These are phyloP conservation scores for Astropecten irregularis DNA, from an alignment of 53 echinoderm and acorn worm species.

Conservation along the genomic window DNA sequence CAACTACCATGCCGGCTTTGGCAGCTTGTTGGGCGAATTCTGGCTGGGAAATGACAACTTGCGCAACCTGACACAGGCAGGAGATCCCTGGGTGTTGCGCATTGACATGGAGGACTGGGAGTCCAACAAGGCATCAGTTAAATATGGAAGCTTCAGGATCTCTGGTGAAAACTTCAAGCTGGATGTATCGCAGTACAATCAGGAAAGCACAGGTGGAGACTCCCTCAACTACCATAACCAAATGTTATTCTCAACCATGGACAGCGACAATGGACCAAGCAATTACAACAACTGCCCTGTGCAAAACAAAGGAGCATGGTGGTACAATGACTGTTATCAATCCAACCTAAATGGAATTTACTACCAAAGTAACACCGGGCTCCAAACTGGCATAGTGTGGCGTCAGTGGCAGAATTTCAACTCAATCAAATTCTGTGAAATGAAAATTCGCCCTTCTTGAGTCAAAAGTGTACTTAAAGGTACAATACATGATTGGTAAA, in stretches of 20 bases:
- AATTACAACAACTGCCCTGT: background rate
- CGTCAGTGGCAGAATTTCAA: too few relatives aligned
- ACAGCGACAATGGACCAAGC: constrained; percentile 14
- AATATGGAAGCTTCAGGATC: background rate
- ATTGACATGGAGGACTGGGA: background rate
- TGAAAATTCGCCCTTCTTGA: too few relatives aligned
- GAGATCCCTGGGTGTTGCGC: background rate
- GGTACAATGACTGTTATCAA: background rate
- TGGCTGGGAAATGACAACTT: too few relatives aligned
- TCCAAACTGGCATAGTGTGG: too few relatives aligned
- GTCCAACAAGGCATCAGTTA: background rate
- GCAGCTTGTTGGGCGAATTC: too few relatives aligned
- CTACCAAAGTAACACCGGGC: too few relatives aligned
- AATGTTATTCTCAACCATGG: background rate
- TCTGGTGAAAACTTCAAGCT: background rate
- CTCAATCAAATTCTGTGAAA: too few relatives aligned
- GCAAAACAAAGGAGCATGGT: background rate
- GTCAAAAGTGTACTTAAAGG: too few relatives aligned
- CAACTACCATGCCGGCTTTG: background rate
- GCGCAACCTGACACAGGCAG: too few relatives aligned
- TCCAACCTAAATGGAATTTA: constrained; percentile 12
- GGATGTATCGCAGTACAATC: background rate
- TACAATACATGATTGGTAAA: too few relatives aligned
- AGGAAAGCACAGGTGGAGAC: background rate
- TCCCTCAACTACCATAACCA: constrained; percentile 1